Evolutionary conservation across 2,888 invertebrate species (phyloP).

Genomic region (Nomada flava): DNA sequence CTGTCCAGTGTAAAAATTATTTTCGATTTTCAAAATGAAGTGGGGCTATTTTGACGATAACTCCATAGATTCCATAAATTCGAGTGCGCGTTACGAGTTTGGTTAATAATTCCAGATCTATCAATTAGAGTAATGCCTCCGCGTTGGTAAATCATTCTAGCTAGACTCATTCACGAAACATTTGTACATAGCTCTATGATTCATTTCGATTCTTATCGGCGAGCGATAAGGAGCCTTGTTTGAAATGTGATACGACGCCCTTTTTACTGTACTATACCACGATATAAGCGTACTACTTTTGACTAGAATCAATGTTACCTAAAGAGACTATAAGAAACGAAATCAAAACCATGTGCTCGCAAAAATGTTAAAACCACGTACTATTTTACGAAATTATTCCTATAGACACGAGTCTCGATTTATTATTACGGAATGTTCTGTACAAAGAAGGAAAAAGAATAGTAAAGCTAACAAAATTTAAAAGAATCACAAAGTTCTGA

Average conservation of each 20-base stretch:
- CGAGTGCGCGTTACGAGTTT: background rate
- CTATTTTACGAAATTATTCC: too few relatives aligned
- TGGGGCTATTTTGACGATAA: background rate
- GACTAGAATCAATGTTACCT: background rate
- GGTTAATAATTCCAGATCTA: background rate
- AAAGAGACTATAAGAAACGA: background rate
- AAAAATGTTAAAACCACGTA: too few relatives aligned
- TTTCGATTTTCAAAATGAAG: background rate
- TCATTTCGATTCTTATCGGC: slow-evolving; percentile 73
- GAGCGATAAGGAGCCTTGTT: slow-evolving; percentile 76
- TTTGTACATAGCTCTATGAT: slow-evolving; percentile 69
- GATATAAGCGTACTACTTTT: slow-evolving; percentile 41
- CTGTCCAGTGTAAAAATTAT: background rate
- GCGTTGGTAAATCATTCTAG: slow-evolving; percentile 34
- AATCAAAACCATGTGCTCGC: background rate
- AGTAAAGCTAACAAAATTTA: too few relatives aligned
- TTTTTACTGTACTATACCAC: slow-evolving; percentile 45
- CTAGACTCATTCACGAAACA: slow-evolving; percentile 67
- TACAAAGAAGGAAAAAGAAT: too few relatives aligned
- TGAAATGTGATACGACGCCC: slow-evolving; percentile 76
- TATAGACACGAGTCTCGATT: background rate
- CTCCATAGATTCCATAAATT: background rate
- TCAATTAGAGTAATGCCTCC: slow-evolving; percentile 24
- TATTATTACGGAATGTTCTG: background rate
- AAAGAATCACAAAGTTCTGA: too few relatives aligned